Base-by-base conservation (phyloP, 2,113 vertebrate species). In the Nibea coibor region DNA sequence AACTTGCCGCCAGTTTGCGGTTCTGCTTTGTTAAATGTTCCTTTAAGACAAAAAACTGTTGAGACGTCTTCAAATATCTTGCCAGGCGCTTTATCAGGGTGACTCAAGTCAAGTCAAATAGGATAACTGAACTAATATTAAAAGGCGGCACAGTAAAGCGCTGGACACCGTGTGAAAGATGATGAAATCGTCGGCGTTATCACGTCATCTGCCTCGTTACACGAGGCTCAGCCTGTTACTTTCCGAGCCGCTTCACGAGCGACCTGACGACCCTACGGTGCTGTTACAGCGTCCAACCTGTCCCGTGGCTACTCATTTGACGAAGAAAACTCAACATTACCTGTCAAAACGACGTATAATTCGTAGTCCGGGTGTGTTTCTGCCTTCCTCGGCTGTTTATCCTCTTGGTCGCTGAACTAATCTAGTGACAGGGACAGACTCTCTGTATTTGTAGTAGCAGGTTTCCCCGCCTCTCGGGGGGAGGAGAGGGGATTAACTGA, bases 391-490 rank as follows among this genome's bases (percentile, higher is more conserved):
- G 4, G 22, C 28, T 1, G 35, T 2, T 61, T 58, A 39, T 61
- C 59, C 28, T 8, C 35, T 15, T 10, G 3, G 31, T 39, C 4
- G 31, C 2, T 39, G 7, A 35, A 6, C 2, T 86, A 85, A 84
- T 80, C 65, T 15, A 0, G 0, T 39, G 24, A 2, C 35, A 9
- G 8, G 35, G 7, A 39, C 35, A 2, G 35, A 0, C 35, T 7
- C 35, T 39, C 9, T 31, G 5, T 85, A 87, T 82, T 85, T 89
- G 72, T 84, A 89, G 42, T 20, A 2, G 9, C 3, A 1, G 0
- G 39, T 59, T 53, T 24, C 86, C 20, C 75, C 90, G 83, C 92
- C 92, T 15, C 74, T 39, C 35, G 35, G 35, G 8, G 31, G 35
- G 35, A 9, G 35, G 35, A 9, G 35, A 39, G 35, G 35, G 35